Percentiles rank a stretch among this genome's conserved stretches.
Conservation (phyloP, 2,797 vertebrate genomes). For the Avahi laniger region DNA sequence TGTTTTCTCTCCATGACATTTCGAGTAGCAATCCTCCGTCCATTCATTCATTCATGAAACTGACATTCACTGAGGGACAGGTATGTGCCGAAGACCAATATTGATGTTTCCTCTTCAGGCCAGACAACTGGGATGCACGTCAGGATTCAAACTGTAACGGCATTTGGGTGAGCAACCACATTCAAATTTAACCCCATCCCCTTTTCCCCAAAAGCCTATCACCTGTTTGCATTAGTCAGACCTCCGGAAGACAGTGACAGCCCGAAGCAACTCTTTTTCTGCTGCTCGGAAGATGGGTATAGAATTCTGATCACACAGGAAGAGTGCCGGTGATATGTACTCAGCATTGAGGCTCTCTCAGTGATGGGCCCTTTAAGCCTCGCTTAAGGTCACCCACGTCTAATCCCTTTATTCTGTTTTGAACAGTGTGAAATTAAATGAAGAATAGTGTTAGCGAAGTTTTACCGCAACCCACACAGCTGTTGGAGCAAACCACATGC, state of each 20-base stretch:
- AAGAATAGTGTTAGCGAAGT: not conserved
- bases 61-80: not conserved
- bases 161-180: slow-evolving; percentile 85
- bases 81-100: not conserved
- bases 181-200: not conserved
- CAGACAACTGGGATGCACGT: slow-evolving; percentile 83
- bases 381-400: not conserved
- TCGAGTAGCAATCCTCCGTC: too few species aligned
- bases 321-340: not conserved
- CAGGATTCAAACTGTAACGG: slow-evolving; percentile 89
- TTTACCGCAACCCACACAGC: not conserved
- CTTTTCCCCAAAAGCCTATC: not conserved
- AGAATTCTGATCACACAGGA: not conserved
- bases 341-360: not conserved
- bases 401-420: not conserved
- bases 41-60: not conserved
- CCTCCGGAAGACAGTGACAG: not conserved
- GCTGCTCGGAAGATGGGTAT: not conserved
- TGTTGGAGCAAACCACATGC: not conserved
- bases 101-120: slow-evolving; percentile 76
- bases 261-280: not conserved
- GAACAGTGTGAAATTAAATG: not conserved
- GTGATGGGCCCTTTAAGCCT: not conserved
- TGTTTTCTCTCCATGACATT: fast-evolving
- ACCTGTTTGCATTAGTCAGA: not conserved